Evolutionary conservation across 2,797 vertebrate genomes (phyloP), one percentile per base, ranked within the genome.

Genomic region (Buceros bicornis): DNA sequence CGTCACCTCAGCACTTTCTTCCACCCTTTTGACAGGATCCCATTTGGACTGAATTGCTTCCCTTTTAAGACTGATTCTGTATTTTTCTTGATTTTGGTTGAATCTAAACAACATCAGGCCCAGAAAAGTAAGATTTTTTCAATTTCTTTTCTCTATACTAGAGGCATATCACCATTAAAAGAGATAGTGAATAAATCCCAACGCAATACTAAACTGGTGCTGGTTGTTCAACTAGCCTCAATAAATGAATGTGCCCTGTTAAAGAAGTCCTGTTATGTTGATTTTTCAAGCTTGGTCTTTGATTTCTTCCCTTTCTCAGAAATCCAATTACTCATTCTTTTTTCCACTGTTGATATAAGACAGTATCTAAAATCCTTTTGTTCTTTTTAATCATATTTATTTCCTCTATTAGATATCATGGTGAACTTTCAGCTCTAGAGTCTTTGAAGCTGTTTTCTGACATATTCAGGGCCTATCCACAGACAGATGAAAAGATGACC

Each of bases 361-460:
- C 61, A 62, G 58, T 62, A 82, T 92, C 80, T 87, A 10, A 11
- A 92, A 89, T 57, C 53, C 60, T 93, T 95, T 92, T 94, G 74
- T 87, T 94, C 83, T 89, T 89, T 87, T 87, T 43, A 95, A 95
- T 84, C 6, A 2, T 42, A 82, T 96, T 94, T 94, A 90, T 80
- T 95, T 92, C 28, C 21, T 89, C 33, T 85, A 74, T 69, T 87
- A 93, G 57, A 87, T 82, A 87, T 13, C 71, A 22, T 43, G 20
- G 71, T 71, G 69, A 91, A 82, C 91, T 92, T 94, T 89, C 61
- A 87, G 82, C 25, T 81, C 37, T 50, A 57, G 31, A 42, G 31
- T 43, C 70, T 88, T 89, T 89, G 82, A 97, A 92, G 82, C n/a
- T 87, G 57, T 57, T 95, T 91, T 77, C 84, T 96, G 92, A 94